These are phyloP conservation scores for Mystacornis crossleyi DNA, from an alignment of 2,113 vertebrate genomes.

Conservation along the genomic window DNA sequence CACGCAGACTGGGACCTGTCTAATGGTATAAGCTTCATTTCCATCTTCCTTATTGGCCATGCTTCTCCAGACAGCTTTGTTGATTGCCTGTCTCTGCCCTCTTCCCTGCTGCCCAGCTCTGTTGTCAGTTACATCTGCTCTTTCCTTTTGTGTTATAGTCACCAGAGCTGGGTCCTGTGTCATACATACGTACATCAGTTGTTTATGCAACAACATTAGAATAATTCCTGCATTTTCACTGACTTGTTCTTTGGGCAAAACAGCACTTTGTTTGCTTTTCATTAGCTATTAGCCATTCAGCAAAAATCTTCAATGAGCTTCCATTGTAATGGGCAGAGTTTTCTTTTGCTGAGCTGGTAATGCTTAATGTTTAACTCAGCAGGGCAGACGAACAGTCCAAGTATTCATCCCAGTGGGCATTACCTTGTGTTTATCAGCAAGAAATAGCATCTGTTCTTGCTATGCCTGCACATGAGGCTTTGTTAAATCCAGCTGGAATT, in stretches of 20 bases:
- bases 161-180: neutral
- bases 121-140: neutral
- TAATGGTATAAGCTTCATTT: slow-evolving; percentile 80
- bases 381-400: neutral
- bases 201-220: neutral
- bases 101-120: neutral
- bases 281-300: neutral
- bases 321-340: neutral
- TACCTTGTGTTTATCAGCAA: slow-evolving; percentile 28
- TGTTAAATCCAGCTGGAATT: slow-evolving; percentile 17
- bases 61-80: neutral
- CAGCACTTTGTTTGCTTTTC: neutral
- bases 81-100: neutral
- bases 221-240: neutral
- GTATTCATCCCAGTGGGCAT: neutral
- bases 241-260: neutral
- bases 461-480: neutral
- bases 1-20: slow-evolving; percentile 89
- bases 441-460: slow-evolving; percentile 13
- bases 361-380: neutral
- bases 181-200: neutral
- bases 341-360: neutral
- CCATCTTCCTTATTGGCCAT: neutral
- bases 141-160: neutral
- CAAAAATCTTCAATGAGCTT: slow-evolving; percentile 8